Evolutionary conservation across 2,797 vertebrate genomes (phyloP).

Genomic region (Galagoides demidoff): DNA sequence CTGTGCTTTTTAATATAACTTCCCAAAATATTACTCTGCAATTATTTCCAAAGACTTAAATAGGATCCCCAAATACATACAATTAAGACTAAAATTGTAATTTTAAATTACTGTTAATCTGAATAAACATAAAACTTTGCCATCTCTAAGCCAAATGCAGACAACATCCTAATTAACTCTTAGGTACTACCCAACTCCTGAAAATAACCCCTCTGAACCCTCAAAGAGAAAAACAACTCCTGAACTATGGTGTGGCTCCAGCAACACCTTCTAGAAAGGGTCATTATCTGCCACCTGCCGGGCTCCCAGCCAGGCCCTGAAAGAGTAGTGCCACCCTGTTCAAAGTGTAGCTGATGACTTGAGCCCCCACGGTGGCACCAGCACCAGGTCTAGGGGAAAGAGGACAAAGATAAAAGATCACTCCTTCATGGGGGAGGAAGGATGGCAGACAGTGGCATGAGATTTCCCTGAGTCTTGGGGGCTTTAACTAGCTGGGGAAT

Average conservation of each 20-base stretch:
- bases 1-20: constrained; percentile 45
- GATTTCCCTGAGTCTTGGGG: no score
- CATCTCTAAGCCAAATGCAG: neutral
- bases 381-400: neutral
- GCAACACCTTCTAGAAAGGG: neutral
- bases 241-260: fast-evolving
- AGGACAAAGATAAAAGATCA: neutral
- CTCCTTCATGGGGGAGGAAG: neutral
- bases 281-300: neutral
- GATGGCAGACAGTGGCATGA: fast-evolving
- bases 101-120: constrained; percentile 68
- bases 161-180: neutral
- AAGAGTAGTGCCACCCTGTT: fast-evolving
- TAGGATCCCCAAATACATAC: constrained; percentile 55
- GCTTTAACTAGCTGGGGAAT: neutral
- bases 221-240: neutral
- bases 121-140: constrained; percentile 45
- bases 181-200: neutral
- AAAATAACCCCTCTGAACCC: neutral
- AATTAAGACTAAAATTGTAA: constrained; percentile 65
- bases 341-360: fast-evolving
- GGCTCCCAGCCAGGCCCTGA: neutral
- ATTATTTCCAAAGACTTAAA: constrained; percentile 61
- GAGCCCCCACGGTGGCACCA: fast-evolving
- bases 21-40: constrained; percentile 53